Evolutionary conservation across 2,888 invertebrate species (phyloP).

Genomic region (Willowsia nigromaculata): DNA sequence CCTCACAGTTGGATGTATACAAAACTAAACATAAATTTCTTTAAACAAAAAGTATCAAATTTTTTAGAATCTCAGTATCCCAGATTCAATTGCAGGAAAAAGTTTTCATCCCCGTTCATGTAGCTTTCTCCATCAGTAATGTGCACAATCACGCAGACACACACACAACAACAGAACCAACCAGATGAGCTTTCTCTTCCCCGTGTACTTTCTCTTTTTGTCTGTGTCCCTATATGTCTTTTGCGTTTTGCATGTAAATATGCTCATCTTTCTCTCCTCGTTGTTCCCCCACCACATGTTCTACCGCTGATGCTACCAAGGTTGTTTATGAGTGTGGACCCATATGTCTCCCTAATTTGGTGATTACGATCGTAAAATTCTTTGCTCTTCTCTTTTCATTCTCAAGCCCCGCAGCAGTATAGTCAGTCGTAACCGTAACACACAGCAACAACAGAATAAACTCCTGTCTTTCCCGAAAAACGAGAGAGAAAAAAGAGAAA

Average conservation of each 20-base stretch:
- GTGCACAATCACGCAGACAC: not conserved
- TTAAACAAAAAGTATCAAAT: too few relatives aligned
- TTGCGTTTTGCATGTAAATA: conserved; percentile 36
- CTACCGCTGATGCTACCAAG: not conserved
- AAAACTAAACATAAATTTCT: too few relatives aligned
- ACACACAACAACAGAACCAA: not conserved
- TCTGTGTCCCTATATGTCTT: not conserved
- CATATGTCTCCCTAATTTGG: conserved; percentile 71
- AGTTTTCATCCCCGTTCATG: not conserved
- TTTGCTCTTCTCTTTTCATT: not conserved
- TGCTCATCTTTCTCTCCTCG: conserved; percentile 35
- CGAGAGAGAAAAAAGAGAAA: not conserved
- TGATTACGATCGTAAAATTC: conserved; percentile 62
- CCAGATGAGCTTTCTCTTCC: not conserved
- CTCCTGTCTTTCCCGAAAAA: too few relatives aligned
- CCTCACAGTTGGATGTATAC: too few relatives aligned
- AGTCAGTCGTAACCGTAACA: too few relatives aligned
- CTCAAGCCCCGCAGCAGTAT: not conserved
- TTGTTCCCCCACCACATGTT: not conserved
- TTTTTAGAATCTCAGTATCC: not conserved
- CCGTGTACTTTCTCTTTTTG: not conserved
- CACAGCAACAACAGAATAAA: not conserved
- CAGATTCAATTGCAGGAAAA: not conserved
- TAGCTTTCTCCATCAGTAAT: not conserved
- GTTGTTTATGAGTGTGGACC: conserved; percentile 56